Percentiles rank a stretch among this genome's conserved stretches.
These are phyloP conservation scores for Haplotaxodon microlepis DNA, from an alignment of 2,113 vertebrate species.

Conservation along the genomic window DNA sequence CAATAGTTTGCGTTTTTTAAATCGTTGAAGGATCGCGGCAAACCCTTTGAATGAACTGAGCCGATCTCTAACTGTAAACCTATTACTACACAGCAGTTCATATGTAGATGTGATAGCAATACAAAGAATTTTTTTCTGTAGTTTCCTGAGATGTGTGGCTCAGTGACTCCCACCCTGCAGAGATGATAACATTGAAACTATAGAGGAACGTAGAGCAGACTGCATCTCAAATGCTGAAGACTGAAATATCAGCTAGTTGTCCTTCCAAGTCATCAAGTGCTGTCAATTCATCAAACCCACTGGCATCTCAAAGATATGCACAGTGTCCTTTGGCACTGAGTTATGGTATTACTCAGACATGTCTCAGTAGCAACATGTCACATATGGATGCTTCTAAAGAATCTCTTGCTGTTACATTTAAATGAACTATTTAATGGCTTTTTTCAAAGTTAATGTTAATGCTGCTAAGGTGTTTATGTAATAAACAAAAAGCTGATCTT, in stretches of 20 bases:
- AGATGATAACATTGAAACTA: neutral
- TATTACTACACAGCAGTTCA: neutral
- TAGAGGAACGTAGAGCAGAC: neutral
- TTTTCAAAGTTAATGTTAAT: neutral
- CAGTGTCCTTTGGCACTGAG: neutral
- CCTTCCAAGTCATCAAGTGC: neutral
- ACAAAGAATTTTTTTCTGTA: accelerated
- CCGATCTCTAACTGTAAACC: neutral
- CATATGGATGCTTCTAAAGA: neutral
- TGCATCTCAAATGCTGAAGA: neutral
- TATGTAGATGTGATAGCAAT: neutral
- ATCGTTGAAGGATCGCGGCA: neutral
- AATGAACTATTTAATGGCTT: neutral
- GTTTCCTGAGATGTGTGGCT: neutral
- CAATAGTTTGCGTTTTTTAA: neutral
- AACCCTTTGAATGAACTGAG: neutral
- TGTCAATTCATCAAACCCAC: neutral
- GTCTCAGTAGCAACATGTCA: neutral
- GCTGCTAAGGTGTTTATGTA: neutral
- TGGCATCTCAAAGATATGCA: neutral
- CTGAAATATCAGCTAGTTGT: neutral
- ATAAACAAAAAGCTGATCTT: neutral
- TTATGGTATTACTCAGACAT: neutral
- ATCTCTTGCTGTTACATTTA: neutral
- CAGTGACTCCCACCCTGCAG: neutral